A percentile compares a stretch with the other conserved stretches of the same genome.
phyloP scores from a whole-genome alignment of 2,888 invertebrate genomes.

The Xestoiulus laeticollis region DNA sequence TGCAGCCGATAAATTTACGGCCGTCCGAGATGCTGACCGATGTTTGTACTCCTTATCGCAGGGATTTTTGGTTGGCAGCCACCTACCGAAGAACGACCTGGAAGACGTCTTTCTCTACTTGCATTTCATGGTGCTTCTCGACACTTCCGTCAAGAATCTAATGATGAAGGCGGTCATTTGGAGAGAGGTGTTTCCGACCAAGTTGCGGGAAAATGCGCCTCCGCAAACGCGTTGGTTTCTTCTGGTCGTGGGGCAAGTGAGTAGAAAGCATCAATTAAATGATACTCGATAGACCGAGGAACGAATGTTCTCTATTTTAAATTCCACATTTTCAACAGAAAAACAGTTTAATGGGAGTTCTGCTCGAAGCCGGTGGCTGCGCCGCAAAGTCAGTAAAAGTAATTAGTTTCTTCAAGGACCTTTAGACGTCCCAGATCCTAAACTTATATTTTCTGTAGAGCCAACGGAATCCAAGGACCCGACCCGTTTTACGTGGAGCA shows the following conservation, averaged over 20 bases:
- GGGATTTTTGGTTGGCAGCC: conserved; percentile 79
- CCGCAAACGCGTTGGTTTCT: conserved; percentile 49
- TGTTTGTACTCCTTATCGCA: conserved; percentile 64
- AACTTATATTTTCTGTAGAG: background rate
- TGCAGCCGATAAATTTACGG: background rate
- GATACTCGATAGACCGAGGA: no score
- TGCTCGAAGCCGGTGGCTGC: conserved; percentile 53
- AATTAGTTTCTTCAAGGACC: background rate
- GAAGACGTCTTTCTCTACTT: conserved; percentile 79
- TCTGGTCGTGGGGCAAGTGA: conserved; percentile 52
- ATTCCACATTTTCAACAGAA: conserved; percentile 7
- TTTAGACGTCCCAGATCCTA: background rate
- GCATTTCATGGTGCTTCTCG: conserved; percentile 77
- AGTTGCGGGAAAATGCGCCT: conserved; percentile 57
- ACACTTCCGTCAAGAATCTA: conserved; percentile 64
- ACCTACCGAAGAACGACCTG: conserved; percentile 78
- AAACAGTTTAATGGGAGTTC: conserved; percentile 51
- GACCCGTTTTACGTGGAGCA: conserved; percentile 89
- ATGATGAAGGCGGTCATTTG: conserved; percentile 61
- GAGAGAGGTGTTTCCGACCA: conserved; percentile 63
- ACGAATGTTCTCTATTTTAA: background rate
- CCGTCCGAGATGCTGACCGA: background rate
- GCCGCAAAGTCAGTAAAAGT: conserved; percentile 17
- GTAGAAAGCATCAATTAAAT: background rate
- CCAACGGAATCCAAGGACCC: conserved; percentile 67